Conservation (phyloP, 2,888 invertebrate species). For the Nemotelus nigrinus region DNA sequence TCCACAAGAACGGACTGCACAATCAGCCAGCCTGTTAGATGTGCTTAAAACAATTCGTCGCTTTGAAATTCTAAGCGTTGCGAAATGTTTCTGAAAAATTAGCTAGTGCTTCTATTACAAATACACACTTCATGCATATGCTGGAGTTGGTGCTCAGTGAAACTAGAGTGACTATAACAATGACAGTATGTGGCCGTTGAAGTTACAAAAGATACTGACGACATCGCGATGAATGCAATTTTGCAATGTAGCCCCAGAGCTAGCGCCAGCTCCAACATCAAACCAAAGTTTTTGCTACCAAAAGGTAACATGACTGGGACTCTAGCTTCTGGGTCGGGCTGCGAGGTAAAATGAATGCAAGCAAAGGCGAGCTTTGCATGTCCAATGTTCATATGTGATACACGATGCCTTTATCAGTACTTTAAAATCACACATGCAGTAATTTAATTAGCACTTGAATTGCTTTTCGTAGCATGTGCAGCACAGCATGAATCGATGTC, state of each 20-base stretch:
- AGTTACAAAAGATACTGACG: too few species aligned
- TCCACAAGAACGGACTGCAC: background rate
- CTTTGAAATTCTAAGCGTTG: background rate
- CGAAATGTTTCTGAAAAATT: slow-evolving; percentile 2
- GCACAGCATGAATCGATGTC: background rate
- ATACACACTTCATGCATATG: too few species aligned
- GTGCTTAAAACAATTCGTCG: slow-evolving; percentile 4
- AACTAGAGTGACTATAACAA: too few species aligned
- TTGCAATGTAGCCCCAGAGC: too few species aligned
- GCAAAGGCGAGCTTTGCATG: background rate
- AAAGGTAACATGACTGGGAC: too few species aligned
- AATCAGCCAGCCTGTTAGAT: background rate
- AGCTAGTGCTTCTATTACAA: too few species aligned
- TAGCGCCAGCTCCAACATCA: too few species aligned
- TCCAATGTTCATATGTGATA: slow-evolving; percentile 7
- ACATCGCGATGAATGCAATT: too few species aligned
- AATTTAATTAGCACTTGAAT: slow-evolving; percentile 26
- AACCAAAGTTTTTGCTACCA: too few species aligned
- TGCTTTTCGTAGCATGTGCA: slow-evolving; percentile 20
- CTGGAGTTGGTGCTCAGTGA: too few species aligned
- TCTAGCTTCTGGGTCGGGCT: too few species aligned
- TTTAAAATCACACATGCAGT: slow-evolving; percentile 25
- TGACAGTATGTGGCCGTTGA: too few species aligned
- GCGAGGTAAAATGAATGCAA: background rate
- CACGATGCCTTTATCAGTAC: slow-evolving; percentile 20